Evolutionary conservation across 1,140 invertebrate species (phyloP).

Genomic region (Druon quercuslanigerum): DNA sequence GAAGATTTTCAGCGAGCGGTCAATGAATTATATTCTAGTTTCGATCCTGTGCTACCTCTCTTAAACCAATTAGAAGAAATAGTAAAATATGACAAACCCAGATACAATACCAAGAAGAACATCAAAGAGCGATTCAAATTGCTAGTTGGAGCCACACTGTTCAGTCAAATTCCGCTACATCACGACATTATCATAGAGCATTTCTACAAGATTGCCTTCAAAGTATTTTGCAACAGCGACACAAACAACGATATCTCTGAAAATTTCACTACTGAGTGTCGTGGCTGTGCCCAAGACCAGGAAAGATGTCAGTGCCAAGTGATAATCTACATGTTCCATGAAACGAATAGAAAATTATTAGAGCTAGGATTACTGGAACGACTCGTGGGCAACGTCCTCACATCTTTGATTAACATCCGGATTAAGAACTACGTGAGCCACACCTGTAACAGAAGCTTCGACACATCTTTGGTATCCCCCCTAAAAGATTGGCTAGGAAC

Average conservation of each 20-base stretch:
- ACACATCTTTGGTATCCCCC: constrained; percentile 83
- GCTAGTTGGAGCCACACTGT: constrained; percentile 80
- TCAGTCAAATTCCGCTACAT: constrained; percentile 83
- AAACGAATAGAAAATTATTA: constrained; percentile 83
- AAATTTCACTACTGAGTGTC: constrained; percentile 74
- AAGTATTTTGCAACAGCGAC: constrained; percentile 80
- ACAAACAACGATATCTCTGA: constrained; percentile 62
- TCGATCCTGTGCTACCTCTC: constrained; percentile 77
- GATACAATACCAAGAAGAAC: constrained; percentile 73
- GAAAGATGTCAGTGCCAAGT: constrained; percentile 84
- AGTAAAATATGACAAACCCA: constrained; percentile 66
- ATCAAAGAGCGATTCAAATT: constrained; percentile 79
- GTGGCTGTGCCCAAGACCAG: constrained; percentile 83
- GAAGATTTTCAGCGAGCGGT: constrained; percentile 81
- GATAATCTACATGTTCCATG: constrained; percentile 85
- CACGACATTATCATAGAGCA: constrained; percentile 83
- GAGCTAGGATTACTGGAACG: constrained; percentile 87
- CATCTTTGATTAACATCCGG: constrained; percentile 86
- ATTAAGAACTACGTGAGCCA: constrained; percentile 88
- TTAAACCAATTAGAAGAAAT: constrained; percentile 77
- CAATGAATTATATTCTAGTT: constrained; percentile 78
- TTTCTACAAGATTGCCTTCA: constrained; percentile 87
- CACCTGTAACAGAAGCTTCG: constrained; percentile 88
- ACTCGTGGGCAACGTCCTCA: constrained; percentile 87
- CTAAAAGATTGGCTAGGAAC: constrained; percentile 78